Evolutionary conservation across 2,888 invertebrate genomes (phyloP).

Genomic region (Latheticus oryzae): DNA sequence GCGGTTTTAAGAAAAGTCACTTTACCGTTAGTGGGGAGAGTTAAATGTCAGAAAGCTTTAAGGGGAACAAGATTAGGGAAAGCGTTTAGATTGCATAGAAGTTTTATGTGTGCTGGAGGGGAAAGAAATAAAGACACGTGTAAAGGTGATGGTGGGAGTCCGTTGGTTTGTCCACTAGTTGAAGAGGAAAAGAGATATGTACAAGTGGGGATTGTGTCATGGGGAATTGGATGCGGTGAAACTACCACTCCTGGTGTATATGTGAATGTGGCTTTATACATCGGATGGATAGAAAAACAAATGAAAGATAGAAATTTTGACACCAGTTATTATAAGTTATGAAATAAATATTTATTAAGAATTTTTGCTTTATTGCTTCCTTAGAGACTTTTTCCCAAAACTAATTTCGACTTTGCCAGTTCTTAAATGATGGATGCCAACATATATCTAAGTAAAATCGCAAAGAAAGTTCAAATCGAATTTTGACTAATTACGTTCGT

Average conservation of each 20-base stretch:
- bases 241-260: slow-evolving; percentile 66
- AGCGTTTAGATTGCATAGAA: slow-evolving; percentile 68
- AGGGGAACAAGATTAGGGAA: slow-evolving; percentile 58
- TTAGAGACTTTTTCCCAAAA: too few species aligned
- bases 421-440: too few species aligned
- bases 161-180: slow-evolving; percentile 46
- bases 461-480: slow-evolving; percentile 43
- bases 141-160: slow-evolving; percentile 51
- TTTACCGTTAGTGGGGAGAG: slow-evolving; percentile 47
- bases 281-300: slow-evolving; percentile 63
- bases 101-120: slow-evolving; percentile 68
- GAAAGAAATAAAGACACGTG: slow-evolving; percentile 56
- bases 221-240: slow-evolving; percentile 65
- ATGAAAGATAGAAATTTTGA: slow-evolving; percentile 64
- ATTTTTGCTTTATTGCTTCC: too few species aligned
- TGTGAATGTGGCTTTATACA: slow-evolving; percentile 63
- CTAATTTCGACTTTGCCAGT: too few species aligned
- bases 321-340: slow-evolving; percentile 49
- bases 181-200: slow-evolving; percentile 65
- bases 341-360: too few species aligned
- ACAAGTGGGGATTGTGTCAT: slow-evolving; percentile 69
- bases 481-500: slow-evolving; percentile 55
- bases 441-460: slow-evolving; percentile 35
- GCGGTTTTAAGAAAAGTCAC: slow-evolving; percentile 48
- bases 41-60: slow-evolving; percentile 43